These are phyloP conservation scores for Mergus octosetaceus DNA, from an alignment of 2,797 vertebrate species.

Conservation along the genomic window DNA sequence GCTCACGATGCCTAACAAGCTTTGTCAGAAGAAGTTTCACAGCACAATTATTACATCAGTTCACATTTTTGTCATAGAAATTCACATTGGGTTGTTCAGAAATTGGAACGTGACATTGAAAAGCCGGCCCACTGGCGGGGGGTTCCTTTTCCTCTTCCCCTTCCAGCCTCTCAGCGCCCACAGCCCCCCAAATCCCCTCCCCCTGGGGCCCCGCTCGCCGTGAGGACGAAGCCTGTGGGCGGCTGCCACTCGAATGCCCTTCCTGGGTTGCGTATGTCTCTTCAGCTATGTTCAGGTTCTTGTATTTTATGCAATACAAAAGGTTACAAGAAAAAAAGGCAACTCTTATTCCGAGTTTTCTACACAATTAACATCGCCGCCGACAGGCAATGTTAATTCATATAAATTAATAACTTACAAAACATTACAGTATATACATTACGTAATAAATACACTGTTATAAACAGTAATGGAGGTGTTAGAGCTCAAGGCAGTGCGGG, in stretches of 20 bases:
- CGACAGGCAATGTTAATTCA: slow-evolving; percentile 95
- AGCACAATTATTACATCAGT: slow-evolving; percentile 90
- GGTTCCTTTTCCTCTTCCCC: not conserved
- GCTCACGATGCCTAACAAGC: slow-evolving; percentile 88
- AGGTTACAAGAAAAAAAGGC: slow-evolving; percentile 82
- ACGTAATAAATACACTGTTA: slow-evolving; percentile 99
- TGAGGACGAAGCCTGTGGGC: not conserved
- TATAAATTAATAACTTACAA: slow-evolving; percentile 99
- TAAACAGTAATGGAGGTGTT: slow-evolving; percentile 96
- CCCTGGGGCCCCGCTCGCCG: not conserved
- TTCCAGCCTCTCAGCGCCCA: slow-evolving; percentile 31
- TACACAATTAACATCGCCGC: slow-evolving; percentile 92
- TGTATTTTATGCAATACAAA: slow-evolving; percentile 81
- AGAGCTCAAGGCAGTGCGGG: slow-evolving; percentile 90
- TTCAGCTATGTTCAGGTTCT: slow-evolving; percentile 87
- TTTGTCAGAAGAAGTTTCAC: slow-evolving; percentile 91
- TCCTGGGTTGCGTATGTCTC: slow-evolving; percentile 81
- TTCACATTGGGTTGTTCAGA: slow-evolving; percentile 85
- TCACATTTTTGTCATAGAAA: slow-evolving; percentile 85
- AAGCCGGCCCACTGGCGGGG: slow-evolving; percentile 63
- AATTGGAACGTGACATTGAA: slow-evolving; percentile 82
- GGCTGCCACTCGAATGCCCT: slow-evolving; percentile 66
- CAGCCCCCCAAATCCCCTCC: not conserved
- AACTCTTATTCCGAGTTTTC: slow-evolving; percentile 94
- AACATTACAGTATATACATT: slow-evolving; percentile 98